Base-by-base conservation (phyloP, 2,888 invertebrate species). In the Alentia gelatinosa region DNA sequence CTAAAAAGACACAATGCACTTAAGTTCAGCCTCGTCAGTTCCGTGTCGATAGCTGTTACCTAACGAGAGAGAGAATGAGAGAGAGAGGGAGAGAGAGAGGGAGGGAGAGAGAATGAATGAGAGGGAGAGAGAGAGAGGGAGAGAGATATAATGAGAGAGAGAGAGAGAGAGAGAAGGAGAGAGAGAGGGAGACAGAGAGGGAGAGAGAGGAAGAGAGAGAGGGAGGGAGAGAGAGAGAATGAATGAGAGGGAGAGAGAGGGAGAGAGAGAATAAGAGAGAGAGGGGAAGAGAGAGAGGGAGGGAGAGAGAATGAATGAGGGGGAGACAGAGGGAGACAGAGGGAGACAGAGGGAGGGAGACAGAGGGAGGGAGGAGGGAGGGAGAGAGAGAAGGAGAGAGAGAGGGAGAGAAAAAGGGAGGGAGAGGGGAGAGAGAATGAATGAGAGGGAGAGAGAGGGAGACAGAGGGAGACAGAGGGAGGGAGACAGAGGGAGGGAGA, bases 211-310 rank as follows among this genome's bases (percentile, higher is more conserved):
- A 19, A 47, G 47, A 19, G n/a, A 74, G 74, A 9, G 30, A 26
- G n/a, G 9, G 30, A n/a, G 74, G 26, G 74, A n/a, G 26, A 74
- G 74, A 30, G 74, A 74, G 30, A 74, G 74, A 74, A n/a, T 7
- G 74, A n/a, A n/a, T 7, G 30, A n/a, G 74, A 74, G 74, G 74
- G 30, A 74, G 74, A n/a, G 74, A 74, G 74, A n/a, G 74, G n/a
- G 26, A 74, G 74, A 30, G 74, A 74, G 30, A 74, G 74, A 74
- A n/a, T 7, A n/a, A 74, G 74, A n/a, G 30, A 74, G 30, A n/a
- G 74, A 74, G 74, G 30, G 74, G 26, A n/a, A 74, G 74, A 74
- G 74, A 30, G 30, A 30, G 7, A 30, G 26, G 26, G 26, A 74
- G 74, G n/a, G 74, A 30, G 74, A n/a, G 74, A 74, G n/a, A 30